Evolutionary conservation across 1,140 invertebrate genomes (phyloP), one percentile per base, ranked within the genome.

Genomic region (Drosophila murphyi): DNA sequence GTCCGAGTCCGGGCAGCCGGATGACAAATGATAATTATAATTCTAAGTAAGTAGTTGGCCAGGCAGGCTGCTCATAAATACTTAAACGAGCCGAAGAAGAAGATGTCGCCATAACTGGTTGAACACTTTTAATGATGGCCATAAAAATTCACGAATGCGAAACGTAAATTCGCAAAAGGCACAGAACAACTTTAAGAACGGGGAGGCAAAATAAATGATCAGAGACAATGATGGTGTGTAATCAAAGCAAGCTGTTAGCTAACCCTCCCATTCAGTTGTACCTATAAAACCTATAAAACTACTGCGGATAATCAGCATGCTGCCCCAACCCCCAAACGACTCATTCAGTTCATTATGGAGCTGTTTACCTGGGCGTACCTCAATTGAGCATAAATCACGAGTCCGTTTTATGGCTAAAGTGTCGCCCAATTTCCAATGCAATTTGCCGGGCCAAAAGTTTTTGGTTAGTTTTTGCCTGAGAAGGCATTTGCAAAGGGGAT

Each of bases 11-110:
- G 10, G 37, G 50, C 69, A 64, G 43, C 56, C 12, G 68, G 80
- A 89, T 89, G 83, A 88, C 88, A 77, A 82, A 89, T 82, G 83
- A 88, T 83, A 82, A 87, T 83, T 83, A 79, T 88, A 78, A 86
- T 88, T 60, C 32, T 72, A 47, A 70, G 31, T 37, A 47, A 76
- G 61, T 76, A 54, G 69, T 63, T 48, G 12, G 28, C 56, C 34
- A 52, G 48, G 57, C 47, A 51, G 56, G 47, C 32, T 57, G 57
- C 47, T 55, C 50, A 76, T 85, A 83, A 83, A 80, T 68, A 71
- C 51, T 35, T 28, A 3, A 5, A 28, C 6, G 2, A 32, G n/a
- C 31, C 6, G 8, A 31, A 54, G n/a, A 35, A 54, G 67, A 81
- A 80, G 80, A 80, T 74, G 83, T 20, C 20, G 20, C 20, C 67